phyloP scores from a whole-genome alignment of 2,888 invertebrate species.

The Aphrophora alni region DNA sequence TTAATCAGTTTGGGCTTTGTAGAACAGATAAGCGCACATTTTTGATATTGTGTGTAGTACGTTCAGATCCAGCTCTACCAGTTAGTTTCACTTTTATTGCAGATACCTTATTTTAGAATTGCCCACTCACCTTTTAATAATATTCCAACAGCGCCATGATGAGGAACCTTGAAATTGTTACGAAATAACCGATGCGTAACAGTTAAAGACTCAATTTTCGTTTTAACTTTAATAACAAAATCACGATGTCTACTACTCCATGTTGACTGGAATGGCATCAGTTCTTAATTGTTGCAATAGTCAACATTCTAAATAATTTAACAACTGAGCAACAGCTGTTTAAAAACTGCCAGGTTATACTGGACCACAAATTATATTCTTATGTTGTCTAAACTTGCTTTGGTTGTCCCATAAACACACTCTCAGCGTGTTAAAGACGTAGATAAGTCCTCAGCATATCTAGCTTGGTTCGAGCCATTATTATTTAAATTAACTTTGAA shows the following conservation, averaged over 20 bases:
- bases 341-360: not conserved
- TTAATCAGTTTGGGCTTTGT: constrained; percentile 6
- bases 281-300: not conserved
- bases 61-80: not conserved
- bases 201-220: not conserved
- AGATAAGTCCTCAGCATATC: too few species aligned
- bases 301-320: not conserved
- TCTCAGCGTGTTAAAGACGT: too few species aligned
- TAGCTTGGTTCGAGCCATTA: too few species aligned
- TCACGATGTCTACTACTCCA: not conserved
- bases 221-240: not conserved
- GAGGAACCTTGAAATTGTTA: not conserved
- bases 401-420: too few species aligned
- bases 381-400: too few species aligned
- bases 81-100: not conserved
- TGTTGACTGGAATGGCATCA: not conserved
- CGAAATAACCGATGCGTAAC: not conserved
- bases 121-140: not conserved
- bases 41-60: constrained; percentile 6
- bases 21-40: constrained; percentile 1
- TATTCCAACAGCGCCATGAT: not conserved
- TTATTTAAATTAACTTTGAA: too few species aligned
- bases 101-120: not conserved
- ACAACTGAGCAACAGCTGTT: not conserved
- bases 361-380: not conserved